These are phyloP conservation scores for Rotaria macrura DNA, from an alignment of 2,888 invertebrate genomes.

Conservation along the genomic window DNA sequence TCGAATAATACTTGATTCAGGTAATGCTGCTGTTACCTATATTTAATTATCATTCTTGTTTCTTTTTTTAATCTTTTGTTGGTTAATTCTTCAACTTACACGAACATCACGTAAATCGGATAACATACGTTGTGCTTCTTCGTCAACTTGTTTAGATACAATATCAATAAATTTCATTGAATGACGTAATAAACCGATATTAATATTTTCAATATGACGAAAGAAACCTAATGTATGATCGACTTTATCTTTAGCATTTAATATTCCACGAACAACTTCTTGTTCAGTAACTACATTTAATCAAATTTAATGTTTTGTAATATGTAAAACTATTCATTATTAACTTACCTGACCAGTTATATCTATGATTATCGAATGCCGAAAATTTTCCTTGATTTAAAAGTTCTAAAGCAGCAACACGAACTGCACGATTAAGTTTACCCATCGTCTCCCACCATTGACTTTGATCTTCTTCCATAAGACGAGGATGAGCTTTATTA, in stretches of 20 bases:
- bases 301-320: too few species aligned
- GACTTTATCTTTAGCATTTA: slow-evolving; percentile 82
- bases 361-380: slow-evolving; percentile 27
- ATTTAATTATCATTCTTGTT: slow-evolving; percentile 34
- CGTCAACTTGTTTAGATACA: slow-evolving; percentile 67
- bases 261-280: slow-evolving; percentile 86
- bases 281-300: slow-evolving; percentile 72
- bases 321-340: too few species aligned
- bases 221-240: slow-evolving; percentile 84
- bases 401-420: slow-evolving; percentile 78
- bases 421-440: slow-evolving; percentile 83
- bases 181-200: slow-evolving; percentile 70
- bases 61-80: slow-evolving; percentile 35
- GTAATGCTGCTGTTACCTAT: slow-evolving; percentile 26
- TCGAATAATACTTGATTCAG: slow-evolving; percentile 45
- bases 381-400: slow-evolving; percentile 55
- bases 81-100: slow-evolving; percentile 56
- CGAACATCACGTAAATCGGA: slow-evolving; percentile 78
- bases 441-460: slow-evolving; percentile 93
- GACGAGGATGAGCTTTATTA: slow-evolving; percentile 81
- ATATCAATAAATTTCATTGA: slow-evolving; percentile 86
- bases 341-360: slow-evolving; percentile 31
- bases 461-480: slow-evolving; percentile 86
- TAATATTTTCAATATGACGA: slow-evolving; percentile 90
- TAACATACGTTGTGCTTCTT: slow-evolving; percentile 77